A percentile compares a stretch with the other conserved stretches of the same genome.
These are phyloP conservation scores for Nephrotoma flavescens DNA, from an alignment of 2,888 invertebrate species.

Conservation along the genomic window DNA sequence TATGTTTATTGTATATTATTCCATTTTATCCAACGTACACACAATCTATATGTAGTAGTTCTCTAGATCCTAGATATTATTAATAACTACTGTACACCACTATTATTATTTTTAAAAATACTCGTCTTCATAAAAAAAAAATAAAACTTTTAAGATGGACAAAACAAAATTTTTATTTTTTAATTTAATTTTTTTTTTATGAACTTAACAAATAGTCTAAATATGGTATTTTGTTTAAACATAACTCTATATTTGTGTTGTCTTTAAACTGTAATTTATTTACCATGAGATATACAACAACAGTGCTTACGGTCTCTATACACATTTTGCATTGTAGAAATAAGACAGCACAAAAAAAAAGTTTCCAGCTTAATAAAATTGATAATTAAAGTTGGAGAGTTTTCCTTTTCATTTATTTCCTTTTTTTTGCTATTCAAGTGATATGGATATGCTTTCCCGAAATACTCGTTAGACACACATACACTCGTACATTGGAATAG, in stretches of 20 bases:
- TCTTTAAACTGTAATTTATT: background rate
- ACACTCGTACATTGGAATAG: background rate
- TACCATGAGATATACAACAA: background rate
- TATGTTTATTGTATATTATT: background rate
- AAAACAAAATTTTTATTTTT: background rate
- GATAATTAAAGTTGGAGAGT: background rate
- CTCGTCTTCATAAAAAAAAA: no score
- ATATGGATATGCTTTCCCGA: background rate
- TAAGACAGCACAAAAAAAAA: background rate
- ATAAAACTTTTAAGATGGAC: background rate
- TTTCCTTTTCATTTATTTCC: background rate
- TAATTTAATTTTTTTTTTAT: background rate
- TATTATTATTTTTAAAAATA: background rate
- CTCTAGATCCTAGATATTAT: background rate
- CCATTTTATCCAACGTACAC: background rate
- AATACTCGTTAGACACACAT: background rate
- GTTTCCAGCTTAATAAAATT: background rate
- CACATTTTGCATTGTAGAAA: background rate
- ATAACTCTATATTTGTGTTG: background rate
- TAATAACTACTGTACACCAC: background rate
- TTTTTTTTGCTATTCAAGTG: background rate
- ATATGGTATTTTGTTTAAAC: background rate
- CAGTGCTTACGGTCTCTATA: background rate
- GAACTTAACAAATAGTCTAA: background rate
- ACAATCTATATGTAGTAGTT: background rate